Evolutionary conservation across 2,113 vertebrate species (phyloP).

Genomic region (Puffinus mauretanicus): DNA sequence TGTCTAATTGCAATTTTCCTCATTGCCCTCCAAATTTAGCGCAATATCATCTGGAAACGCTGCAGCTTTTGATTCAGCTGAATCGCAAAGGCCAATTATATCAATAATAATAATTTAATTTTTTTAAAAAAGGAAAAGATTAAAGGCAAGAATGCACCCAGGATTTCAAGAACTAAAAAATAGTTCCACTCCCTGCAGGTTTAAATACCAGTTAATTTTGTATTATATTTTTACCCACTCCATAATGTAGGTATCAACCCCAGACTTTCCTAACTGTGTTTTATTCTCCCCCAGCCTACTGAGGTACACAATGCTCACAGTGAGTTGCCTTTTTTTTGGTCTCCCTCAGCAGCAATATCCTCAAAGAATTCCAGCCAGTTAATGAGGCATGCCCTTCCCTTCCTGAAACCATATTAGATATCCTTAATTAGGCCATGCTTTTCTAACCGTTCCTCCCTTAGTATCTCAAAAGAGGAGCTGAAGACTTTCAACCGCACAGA

Average conservation of each 20-base stretch:
- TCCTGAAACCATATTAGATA: constrained; percentile 73
- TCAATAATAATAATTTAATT: not conserved
- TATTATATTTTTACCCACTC: not conserved
- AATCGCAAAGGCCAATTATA: constrained; percentile 29
- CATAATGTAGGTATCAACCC: not conserved
- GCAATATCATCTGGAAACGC: not conserved
- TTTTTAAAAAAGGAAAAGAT: not conserved
- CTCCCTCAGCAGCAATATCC: constrained; percentile 57
- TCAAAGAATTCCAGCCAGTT: constrained; percentile 70
- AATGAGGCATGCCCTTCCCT: constrained; percentile 70
- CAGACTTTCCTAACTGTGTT: not conserved
- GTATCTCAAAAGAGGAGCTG: constrained; percentile 57
- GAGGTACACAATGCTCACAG: constrained; percentile 44
- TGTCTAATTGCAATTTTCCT: constrained; percentile 47
- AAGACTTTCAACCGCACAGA: constrained; percentile 58
- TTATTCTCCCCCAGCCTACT: not conserved
- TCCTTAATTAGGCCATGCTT: constrained; percentile 72
- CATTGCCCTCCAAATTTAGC: constrained; percentile 7
- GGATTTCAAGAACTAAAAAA: constrained; percentile 1
- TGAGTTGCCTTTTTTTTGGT: constrained; percentile 25
- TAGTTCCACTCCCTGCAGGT: not conserved
- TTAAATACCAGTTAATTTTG: not conserved
- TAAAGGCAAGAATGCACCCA: not conserved
- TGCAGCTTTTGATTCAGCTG: not conserved
- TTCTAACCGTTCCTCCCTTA: constrained; percentile 63